Evolutionary conservation across 2,113 vertebrate species (phyloP), one percentile per base, ranked within the genome.

Genomic region (Ochotona princeps): DNA sequence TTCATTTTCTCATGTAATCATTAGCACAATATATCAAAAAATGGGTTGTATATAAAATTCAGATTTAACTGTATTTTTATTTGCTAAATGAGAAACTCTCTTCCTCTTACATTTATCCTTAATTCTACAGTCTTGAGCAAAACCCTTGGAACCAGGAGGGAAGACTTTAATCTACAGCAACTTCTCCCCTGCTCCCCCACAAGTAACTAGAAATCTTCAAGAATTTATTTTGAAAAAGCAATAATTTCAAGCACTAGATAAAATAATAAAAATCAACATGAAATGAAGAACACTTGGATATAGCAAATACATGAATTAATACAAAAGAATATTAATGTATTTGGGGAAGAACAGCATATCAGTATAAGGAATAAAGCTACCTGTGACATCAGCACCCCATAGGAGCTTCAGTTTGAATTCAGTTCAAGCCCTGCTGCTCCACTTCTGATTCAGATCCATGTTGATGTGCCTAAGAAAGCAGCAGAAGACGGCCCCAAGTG

Each of bases 1-100:
- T 83, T 44, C 7, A 23, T 72, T 90, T 87, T 73, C 26, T 25
- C 25, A 76, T 78, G 28, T 15, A 87, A 51, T 73, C 35, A 38
- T 80, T 72, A 26, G 32, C 66, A 81, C 21, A 87, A 26, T 70
- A 11, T 21, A 26, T 66, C 13, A 65, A 54, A 88, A 72, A 74
- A 54, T 11, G 8, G 26, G 4, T 78, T 26, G 54, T 54, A n/a
- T 30, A 54, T 87, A 14, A 65, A 70, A 51, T 65, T 80, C 18
- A n/a, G 75, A 83, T 44, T 83, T 75, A 66, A 51, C 44, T 89
- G 17, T 66, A 80, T 70, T 63, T 85, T 86, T 70, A 86, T 92
- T 87, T 54, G 7, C 75, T 86, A 25, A 80, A 25, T n/a, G 44
- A 80, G 44, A 73, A 80, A 80, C 65, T 72, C 35, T 51, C 18